Conservation (phyloP, 2,113 vertebrate genomes). For the Myiozetetes cayanensis region DNA sequence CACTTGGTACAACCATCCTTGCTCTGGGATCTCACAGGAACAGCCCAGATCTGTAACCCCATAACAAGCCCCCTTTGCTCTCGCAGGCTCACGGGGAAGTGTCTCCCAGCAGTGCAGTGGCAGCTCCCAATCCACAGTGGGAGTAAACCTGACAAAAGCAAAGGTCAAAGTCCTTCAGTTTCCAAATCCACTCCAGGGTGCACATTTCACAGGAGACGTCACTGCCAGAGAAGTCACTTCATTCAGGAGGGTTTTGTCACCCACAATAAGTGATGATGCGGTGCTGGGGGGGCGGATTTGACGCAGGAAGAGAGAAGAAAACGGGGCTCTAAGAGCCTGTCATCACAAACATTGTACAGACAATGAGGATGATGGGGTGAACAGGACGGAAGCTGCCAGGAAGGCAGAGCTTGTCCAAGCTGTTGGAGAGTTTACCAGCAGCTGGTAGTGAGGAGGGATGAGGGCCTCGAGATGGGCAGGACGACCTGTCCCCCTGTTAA, state of each 20-base stretch:
- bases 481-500: not conserved
- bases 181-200: not conserved
- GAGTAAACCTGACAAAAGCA: not conserved
- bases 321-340: not conserved
- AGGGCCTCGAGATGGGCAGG: not conserved
- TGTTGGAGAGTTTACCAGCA: not conserved
- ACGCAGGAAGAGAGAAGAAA: constrained; percentile 19
- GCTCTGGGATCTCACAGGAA: not conserved
- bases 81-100: accelerated
- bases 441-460: not conserved
- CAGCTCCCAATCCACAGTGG: not conserved
- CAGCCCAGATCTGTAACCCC: not conserved
- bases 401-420: not conserved
- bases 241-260: constrained; percentile 37
- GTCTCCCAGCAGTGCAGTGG: not conserved
- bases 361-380: not conserved
- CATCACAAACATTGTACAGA: not conserved
- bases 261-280: constrained; percentile 1
- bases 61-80: not conserved
- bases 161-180: not conserved
- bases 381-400: not conserved
- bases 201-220: not conserved
- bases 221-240: not conserved
- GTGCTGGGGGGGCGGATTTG: constrained; percentile 14
- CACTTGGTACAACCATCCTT: not conserved